Percentiles rank a stretch among this genome's conserved stretches.
Conservation (phyloP, 2,113 vertebrate species). For the Siniperca chuatsi region DNA sequence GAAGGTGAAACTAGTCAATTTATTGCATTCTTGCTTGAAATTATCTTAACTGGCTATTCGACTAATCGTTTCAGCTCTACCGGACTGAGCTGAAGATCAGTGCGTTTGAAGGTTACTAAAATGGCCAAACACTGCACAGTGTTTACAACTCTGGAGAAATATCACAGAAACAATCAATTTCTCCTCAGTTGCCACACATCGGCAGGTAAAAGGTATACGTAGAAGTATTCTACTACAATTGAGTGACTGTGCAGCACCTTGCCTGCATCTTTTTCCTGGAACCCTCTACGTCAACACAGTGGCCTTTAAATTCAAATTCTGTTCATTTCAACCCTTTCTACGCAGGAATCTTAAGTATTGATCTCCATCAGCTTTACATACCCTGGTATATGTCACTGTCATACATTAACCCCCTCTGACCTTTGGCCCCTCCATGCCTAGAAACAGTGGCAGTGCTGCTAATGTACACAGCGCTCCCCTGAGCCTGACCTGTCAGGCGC, state of each 20-base stretch:
- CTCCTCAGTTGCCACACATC: not conserved
- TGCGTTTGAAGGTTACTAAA: no score
- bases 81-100: no score
- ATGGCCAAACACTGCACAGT: no score
- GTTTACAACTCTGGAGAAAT: no score
- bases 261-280: not conserved
- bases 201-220: no score
- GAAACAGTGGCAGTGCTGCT: constrained; percentile 2
- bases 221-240: not conserved
- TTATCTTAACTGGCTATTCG: no score
- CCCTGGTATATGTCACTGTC: not conserved
- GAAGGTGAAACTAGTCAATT: no score
- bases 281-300: not conserved
- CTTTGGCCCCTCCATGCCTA: constrained; percentile 21
- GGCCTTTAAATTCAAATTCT: not conserved
- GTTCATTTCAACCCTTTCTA: not conserved
- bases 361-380: not conserved
- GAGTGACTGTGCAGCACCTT: no score
- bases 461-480: constrained; percentile 6
- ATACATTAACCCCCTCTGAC: not conserved
- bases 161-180: not conserved
- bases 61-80: no score
- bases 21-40: no score
- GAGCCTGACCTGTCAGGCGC: not conserved
- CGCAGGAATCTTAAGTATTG: not conserved